phyloP scores from a whole-genome alignment of 2,888 invertebrate species.

The Pachliopta kotzebuea region DNA sequence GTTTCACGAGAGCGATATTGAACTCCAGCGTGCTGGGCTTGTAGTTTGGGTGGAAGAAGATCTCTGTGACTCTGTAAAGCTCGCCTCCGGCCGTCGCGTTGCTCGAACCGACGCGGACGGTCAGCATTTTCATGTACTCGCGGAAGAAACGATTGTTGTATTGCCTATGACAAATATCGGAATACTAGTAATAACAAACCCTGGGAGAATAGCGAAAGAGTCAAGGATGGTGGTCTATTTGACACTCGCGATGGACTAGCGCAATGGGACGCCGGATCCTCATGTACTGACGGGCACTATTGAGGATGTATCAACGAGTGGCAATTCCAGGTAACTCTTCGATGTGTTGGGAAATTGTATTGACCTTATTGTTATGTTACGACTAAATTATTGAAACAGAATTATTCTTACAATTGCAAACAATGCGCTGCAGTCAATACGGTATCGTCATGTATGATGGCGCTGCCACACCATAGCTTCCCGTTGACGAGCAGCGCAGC shows the following conservation, averaged over 20 bases:
- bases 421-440: conserved; percentile 70
- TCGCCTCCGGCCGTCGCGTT: conserved; percentile 67
- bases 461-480: conserved; percentile 69
- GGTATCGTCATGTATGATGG: conserved; percentile 51
- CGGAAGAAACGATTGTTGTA: conserved; percentile 73
- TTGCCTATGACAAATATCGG: too few species aligned
- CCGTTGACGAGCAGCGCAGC: conserved; percentile 65
- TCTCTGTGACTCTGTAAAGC: conserved; percentile 53
- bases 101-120: conserved; percentile 61
- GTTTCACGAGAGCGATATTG: conserved; percentile 60
- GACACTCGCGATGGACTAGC: too few species aligned
- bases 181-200: not conserved
- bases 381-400: too few species aligned
- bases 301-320: too few species aligned
- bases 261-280: too few species aligned
- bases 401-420: conserved; percentile 58
- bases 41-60: conserved; percentile 74
- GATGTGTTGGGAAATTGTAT: too few species aligned
- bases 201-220: not conserved
- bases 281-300: too few species aligned
- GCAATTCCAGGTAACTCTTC: too few species aligned
- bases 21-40: conserved; percentile 64
- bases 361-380: too few species aligned
- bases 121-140: conserved; percentile 69
- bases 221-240: too few species aligned